Conservation (phyloP, 2,113 vertebrate genomes). For the Turdus rufiventris region DNA sequence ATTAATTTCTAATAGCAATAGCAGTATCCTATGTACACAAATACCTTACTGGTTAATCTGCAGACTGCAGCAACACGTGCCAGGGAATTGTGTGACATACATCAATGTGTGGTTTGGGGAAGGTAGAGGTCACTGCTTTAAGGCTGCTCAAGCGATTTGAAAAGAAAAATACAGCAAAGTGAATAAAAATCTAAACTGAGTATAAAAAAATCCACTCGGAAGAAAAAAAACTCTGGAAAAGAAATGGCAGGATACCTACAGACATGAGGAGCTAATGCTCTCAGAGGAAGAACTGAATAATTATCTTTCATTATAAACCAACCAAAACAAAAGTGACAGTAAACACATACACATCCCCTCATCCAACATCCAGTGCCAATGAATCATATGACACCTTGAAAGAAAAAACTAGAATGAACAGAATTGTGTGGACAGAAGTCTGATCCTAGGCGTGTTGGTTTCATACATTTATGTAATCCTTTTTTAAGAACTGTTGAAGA, state of each 20-base stretch:
- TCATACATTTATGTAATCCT: not conserved
- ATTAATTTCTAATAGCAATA: not conserved
- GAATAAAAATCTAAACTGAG: not conserved
- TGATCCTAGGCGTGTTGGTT: not conserved
- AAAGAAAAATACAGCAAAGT: not conserved
- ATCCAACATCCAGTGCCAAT: not conserved
- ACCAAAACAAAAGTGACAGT: not conserved
- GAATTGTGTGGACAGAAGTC: not conserved
- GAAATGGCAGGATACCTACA: not conserved
- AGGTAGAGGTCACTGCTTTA: not conserved
- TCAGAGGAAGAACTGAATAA: not conserved
- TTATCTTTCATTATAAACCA: not conserved
- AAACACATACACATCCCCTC: not conserved
- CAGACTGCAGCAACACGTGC: not conserved
- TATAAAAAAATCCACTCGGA: not conserved
- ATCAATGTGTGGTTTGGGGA: not conserved
- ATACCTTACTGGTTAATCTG: not conserved
- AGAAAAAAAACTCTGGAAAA: not conserved
- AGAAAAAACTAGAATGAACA: not conserved
- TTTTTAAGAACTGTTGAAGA: not conserved
- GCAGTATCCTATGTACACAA: not conserved
- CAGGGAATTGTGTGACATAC: not conserved
- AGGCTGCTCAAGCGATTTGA: not conserved
- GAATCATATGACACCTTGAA: not conserved
- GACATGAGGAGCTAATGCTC: not conserved